These are phyloP conservation scores for Crenuchus spilurus DNA, from an alignment of 2,797 vertebrate species.

Conservation along the genomic window DNA sequence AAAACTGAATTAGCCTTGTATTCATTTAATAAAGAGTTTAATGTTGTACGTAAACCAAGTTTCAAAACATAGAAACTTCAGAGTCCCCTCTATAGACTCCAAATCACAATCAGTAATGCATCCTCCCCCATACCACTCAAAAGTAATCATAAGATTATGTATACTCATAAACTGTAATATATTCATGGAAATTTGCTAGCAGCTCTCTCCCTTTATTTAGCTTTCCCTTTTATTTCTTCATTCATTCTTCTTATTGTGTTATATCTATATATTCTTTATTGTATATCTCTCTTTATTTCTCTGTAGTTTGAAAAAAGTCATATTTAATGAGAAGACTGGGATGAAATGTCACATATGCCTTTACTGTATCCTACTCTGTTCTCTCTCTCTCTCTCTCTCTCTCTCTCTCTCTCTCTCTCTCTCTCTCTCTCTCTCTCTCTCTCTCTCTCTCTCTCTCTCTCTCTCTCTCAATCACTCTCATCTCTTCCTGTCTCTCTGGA, in stretches of 20 bases:
- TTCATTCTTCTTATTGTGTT: conserved; percentile 1
- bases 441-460: background rate
- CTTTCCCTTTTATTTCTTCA: background rate
- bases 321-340: conserved; percentile 28
- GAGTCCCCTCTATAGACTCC: background rate
- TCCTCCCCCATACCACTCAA: conserved; percentile 6
- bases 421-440: background rate
- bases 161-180: conserved; percentile 14
- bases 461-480: background rate
- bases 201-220: conserved; percentile 7
- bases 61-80: background rate
- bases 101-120: background rate
- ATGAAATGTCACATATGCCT: conserved; percentile 21
- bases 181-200: conserved; percentile 16
- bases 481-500: conserved; percentile 7
- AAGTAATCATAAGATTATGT: conserved; percentile 31
- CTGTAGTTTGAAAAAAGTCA: conserved; percentile 15
- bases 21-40: no score
- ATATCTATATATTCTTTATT: background rate
- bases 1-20: background rate
- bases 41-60: no score
- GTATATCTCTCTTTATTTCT: background rate
- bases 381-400: background rate
- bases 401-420: background rate
- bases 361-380: background rate